Base-by-base conservation (phyloP, 2,113 vertebrate genomes). In the Mirounga angustirostris region DNA sequence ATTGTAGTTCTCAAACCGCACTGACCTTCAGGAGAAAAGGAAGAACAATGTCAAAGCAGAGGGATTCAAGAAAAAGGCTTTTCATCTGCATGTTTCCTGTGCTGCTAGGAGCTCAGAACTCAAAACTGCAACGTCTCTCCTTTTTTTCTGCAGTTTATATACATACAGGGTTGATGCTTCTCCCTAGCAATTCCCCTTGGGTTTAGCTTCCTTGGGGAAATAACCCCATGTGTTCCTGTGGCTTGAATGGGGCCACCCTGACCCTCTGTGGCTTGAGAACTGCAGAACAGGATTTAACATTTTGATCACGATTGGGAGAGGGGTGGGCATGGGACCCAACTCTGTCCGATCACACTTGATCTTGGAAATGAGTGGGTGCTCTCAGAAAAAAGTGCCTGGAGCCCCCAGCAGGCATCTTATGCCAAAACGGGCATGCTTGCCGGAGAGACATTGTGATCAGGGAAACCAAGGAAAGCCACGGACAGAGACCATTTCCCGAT, bases 241-340 rank as follows among this genome's bases (percentile, higher is more conserved):
- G 12, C 13, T 59, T 40, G 52, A 26, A 22, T 11, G 33, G 33
- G 18, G 7, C 36, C 33, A 1, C 19, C 13, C 11, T 5, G 16
- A 30, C 46, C 46, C 8, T 12, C 18, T 50, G 24, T 40, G 26
- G 26, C 46, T 18, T 12, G 28, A 52, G 82, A 65, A 15, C 22
- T 40, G 4, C 43, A 5, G 36, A 21, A 14, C 26, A 43, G 7
- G 52, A 54, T 52, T 9, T 21, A 11, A 26, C 15, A 8, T 19
- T 24, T 6, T 11, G 46, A 15, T 43, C 67, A 36, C 0, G 19
- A 24, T 9, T 14, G 4, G 14, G 33, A 63, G 69, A 95, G 46
- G 46, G 15, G 6, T 4, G n/a, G 19, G 28, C 7, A 1, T 4
- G 58, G 13, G 5, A 46, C 26, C 14, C 65, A 12, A 2, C 8